These are phyloP conservation scores for Xestia xanthographa DNA, from an alignment of 2,888 invertebrate genomes.

Conservation along the genomic window DNA sequence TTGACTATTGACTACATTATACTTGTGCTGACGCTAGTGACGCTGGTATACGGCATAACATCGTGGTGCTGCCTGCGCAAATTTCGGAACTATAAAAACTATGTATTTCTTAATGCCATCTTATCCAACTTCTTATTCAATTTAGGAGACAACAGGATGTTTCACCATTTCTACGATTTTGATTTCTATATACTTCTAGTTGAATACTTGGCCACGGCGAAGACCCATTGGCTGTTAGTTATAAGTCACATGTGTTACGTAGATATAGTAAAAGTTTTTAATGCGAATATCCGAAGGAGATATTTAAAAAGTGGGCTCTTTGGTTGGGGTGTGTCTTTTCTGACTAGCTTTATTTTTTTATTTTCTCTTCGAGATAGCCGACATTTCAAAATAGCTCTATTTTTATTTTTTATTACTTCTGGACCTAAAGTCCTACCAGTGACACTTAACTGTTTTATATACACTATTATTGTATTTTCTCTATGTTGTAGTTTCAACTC, in stretches of 20 bases:
- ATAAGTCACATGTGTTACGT: slow-evolving; percentile 10
- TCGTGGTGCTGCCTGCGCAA: neutral
- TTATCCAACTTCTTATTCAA: neutral
- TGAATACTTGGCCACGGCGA: neutral
- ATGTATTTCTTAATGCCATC: neutral
- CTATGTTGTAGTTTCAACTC: neutral
- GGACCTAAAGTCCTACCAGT: neutral
- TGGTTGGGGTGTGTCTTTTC: slow-evolving; percentile 9
- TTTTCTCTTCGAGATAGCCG: too few species aligned
- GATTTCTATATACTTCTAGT: too few species aligned
- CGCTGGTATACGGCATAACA: neutral
- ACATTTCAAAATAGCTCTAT: too few species aligned
- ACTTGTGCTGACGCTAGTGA: neutral
- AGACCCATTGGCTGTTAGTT: slow-evolving; percentile 2
- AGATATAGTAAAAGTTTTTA: slow-evolving; percentile 1
- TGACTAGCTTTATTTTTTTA: neutral
- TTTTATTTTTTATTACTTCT: too few species aligned
- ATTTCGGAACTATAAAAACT: slow-evolving; percentile 3
- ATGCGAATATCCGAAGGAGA: neutral
- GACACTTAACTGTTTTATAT: neutral
- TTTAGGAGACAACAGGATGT: too few species aligned
- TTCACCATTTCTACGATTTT: too few species aligned
- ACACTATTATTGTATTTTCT: neutral
- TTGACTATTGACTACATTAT: neutral
- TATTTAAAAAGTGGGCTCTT: neutral